These are phyloP conservation scores for Hestina assimilis DNA, from an alignment of 1,140 invertebrate genomes.

Conservation along the genomic window DNA sequence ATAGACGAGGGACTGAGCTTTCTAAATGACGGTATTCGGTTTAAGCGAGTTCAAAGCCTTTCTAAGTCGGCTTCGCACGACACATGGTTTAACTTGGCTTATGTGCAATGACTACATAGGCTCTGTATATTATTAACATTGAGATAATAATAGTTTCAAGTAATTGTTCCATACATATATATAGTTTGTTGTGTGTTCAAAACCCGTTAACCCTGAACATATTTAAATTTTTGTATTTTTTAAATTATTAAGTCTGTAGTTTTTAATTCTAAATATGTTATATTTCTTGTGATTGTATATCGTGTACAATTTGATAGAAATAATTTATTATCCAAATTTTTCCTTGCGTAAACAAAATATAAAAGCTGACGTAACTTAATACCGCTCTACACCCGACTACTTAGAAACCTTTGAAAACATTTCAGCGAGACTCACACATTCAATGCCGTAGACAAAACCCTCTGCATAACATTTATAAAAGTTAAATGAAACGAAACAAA, in stretches of 20 bases:
- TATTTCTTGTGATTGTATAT: neutral
- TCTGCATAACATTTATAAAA: constrained; percentile 4
- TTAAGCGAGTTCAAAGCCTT: constrained; percentile 21
- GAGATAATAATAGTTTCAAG: neutral
- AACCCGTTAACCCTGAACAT: neutral
- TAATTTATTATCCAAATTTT: neutral
- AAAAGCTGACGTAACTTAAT: constrained; percentile 13
- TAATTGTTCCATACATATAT: too few species aligned
- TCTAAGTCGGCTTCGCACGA: constrained; percentile 21
- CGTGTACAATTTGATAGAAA: neutral
- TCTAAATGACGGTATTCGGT: constrained; percentile 32
- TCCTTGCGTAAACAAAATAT: neutral
- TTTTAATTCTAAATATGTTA: too few species aligned
- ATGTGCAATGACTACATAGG: neutral
- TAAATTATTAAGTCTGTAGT: too few species aligned
- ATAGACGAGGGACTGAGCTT: constrained; percentile 27
- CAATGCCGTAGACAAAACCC: neutral
- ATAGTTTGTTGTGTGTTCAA: too few species aligned
- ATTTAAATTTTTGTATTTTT: neutral
- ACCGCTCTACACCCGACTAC: constrained; percentile 10
- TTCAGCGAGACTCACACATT: neutral
- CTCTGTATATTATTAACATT: neutral
- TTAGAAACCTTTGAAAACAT: constrained; percentile 20
- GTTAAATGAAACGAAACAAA: constrained; percentile 12
- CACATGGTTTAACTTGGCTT: neutral